A percentile compares a stretch with the other conserved stretches of the same genome.
Evolutionary conservation across 2,113 vertebrate species (phyloP).

Genomic region (Thalassoma bifasciatum): DNA sequence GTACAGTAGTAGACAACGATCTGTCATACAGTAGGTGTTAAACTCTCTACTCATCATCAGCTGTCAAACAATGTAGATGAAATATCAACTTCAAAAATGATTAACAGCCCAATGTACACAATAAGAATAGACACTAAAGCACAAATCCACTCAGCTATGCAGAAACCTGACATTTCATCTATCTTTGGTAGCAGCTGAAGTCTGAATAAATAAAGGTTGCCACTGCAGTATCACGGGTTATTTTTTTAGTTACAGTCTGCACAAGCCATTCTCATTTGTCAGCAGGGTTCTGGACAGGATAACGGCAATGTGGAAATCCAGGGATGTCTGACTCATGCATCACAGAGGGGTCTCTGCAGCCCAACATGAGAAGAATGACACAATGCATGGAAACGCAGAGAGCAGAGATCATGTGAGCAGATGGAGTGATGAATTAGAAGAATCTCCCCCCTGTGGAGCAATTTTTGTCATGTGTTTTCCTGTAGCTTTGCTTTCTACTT

Average conservation of each 20-base stretch:
- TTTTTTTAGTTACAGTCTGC: conserved; percentile 51
- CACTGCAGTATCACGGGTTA: conserved; percentile 19
- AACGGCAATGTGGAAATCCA: conserved; percentile 51
- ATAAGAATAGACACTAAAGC: neutral
- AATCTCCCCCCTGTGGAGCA: conserved; percentile 6
- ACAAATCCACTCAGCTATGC: neutral
- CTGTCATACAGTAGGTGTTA: neutral
- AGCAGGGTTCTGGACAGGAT: conserved; percentile 46
- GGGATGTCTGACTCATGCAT: conserved; percentile 54
- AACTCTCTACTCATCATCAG: neutral
- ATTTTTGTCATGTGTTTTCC: neutral
- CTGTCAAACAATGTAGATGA: neutral
- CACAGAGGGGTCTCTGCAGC: conserved; percentile 32
- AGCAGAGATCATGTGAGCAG: neutral
- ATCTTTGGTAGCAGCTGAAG: conserved; percentile 29
- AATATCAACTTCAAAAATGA: conserved; percentile 24
- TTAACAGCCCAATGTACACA: neutral
- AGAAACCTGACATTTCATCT: neutral
- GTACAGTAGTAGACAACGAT: neutral
- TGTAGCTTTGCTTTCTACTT: neutral
- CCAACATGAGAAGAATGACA: conserved; percentile 1
- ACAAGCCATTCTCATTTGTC: conserved; percentile 56
- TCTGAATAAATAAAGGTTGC: conserved; percentile 48
- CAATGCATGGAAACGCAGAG: neutral
- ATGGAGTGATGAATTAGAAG: conserved; percentile 11